A percentile compares a stretch with the other conserved stretches of the same genome.
Conservation (phyloP, 1,140 invertebrate genomes). For the Harlomillsia oculata region DNA sequence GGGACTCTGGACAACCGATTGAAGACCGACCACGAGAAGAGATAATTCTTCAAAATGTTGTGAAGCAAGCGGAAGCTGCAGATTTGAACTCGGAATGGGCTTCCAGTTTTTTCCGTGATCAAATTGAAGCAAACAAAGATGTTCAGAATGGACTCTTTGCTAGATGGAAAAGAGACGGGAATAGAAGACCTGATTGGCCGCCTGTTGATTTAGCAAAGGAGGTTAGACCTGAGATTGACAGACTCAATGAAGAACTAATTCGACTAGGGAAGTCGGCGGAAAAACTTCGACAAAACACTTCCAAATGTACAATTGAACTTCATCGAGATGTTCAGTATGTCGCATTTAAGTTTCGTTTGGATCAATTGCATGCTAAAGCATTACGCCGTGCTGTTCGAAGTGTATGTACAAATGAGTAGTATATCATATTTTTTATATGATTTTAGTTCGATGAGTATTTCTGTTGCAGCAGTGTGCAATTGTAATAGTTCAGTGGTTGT, state of each 20-base stretch:
- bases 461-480: no score
- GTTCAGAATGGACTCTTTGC: slow-evolving; percentile 10
- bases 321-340: slow-evolving; percentile 8
- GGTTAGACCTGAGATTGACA: slow-evolving; percentile 14
- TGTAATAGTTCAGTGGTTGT: no score
- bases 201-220: slow-evolving; percentile 10
- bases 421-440: no score
- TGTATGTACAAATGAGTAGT: no score
- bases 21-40: slow-evolving; percentile 18
- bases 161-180: neutral
- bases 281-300: neutral
- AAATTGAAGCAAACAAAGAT: slow-evolving; percentile 26
- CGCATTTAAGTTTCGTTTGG: slow-evolving; percentile 5
- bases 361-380: slow-evolving; percentile 8
- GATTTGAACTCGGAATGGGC: slow-evolving; percentile 9
- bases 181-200: slow-evolving; percentile 9
- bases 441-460: no score
- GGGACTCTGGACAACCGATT: slow-evolving; percentile 5
- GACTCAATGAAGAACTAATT: slow-evolving; percentile 8
- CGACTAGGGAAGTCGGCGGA: slow-evolving; percentile 1
- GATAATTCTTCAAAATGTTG: slow-evolving; percentile 10
- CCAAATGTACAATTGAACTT: slow-evolving; percentile 1
- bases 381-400: neutral
- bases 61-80: neutral
- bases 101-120: slow-evolving; percentile 10